phyloP scores from a whole-genome alignment of 2,113 vertebrate species.

The Oncorhynchus mykiss region DNA sequence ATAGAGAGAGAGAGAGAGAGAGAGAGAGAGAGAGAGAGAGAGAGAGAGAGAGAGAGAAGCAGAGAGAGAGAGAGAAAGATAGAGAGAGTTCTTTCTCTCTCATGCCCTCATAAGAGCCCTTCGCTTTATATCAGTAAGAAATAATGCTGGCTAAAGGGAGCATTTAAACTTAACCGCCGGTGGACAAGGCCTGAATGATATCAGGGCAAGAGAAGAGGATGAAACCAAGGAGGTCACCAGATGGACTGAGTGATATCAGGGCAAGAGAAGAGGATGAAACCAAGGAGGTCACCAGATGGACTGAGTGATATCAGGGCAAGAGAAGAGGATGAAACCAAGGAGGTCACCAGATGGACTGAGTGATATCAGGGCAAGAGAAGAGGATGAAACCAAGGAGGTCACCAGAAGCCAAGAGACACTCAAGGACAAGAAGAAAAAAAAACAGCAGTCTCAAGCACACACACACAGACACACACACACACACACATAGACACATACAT shows the following conservation, averaged over 20 bases:
- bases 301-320: background rate
- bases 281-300: constrained; percentile 54
- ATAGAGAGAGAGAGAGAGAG: too few species aligned
- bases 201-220: constrained; percentile 24
- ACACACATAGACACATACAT: too few species aligned
- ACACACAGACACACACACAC: background rate
- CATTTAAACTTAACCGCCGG: constrained; percentile 50
- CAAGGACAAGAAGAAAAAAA: constrained; percentile 46
- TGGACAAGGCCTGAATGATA: constrained; percentile 1
- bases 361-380: too few species aligned
- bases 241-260: background rate
- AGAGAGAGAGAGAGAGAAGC: too few species aligned
- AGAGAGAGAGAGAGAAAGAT: too few species aligned
- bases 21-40: too few species aligned
- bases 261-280: constrained; percentile 47
- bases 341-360: constrained; percentile 44
- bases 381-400: constrained; percentile 15
- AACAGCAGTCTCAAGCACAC: constrained; percentile 5
- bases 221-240: constrained; percentile 63
- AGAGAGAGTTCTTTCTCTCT: constrained; percentile 18
- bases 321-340: constrained; percentile 54
- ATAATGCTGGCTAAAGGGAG: constrained; percentile 43
- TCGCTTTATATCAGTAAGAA: constrained; percentile 68
- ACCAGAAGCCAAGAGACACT: constrained; percentile 44
- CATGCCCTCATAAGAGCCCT: constrained; percentile 63